These are phyloP conservation scores for Epizoanthus rinbou DNA, from an alignment of 92 coral and sea anemone species.

Conservation along the genomic window DNA sequence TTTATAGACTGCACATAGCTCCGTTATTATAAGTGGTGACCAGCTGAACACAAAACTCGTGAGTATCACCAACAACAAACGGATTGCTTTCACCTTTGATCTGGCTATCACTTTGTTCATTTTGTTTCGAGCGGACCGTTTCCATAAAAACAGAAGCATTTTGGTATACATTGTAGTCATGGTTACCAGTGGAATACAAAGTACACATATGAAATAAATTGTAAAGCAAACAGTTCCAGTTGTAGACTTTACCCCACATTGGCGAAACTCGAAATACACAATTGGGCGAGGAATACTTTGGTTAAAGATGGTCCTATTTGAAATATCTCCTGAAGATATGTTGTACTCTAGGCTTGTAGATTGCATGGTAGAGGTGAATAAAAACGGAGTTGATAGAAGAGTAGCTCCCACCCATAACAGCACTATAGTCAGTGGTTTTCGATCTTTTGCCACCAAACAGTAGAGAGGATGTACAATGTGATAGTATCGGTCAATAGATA, in stretches of 20 bases:
- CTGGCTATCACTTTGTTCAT: conserved; percentile 23
- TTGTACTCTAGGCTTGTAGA: neutral
- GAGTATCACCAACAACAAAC: conserved; percentile 21
- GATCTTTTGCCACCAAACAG: conserved; percentile 12
- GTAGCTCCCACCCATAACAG: conserved; percentile 20
- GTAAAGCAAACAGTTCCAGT: conserved; percentile 11
- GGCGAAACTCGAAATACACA: conserved; percentile 13
- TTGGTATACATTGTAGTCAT: conserved; percentile 26
- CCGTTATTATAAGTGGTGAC: conserved; percentile 18
- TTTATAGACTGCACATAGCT: neutral
- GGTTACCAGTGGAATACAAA: conserved; percentile 6
- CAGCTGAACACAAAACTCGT: conserved; percentile 31
- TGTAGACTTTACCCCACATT: conserved; percentile 3
- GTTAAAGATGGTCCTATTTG: neutral
- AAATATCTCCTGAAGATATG: neutral
- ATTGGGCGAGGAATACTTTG: neutral
- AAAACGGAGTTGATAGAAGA: neutral
- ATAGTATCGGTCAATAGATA: conserved; percentile 22
- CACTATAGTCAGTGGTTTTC: neutral
- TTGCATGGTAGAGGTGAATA: neutral
- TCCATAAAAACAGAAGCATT: conserved; percentile 36
- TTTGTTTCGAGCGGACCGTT: conserved; percentile 28
- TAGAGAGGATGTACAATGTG: conserved; percentile 32
- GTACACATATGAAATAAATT: neutral
- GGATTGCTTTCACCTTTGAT: conserved; percentile 23